Base-by-base conservation (phyloP, 30 jellyfish, hydroid and myxozoan species). In the Turritopsis rubra region DNA sequence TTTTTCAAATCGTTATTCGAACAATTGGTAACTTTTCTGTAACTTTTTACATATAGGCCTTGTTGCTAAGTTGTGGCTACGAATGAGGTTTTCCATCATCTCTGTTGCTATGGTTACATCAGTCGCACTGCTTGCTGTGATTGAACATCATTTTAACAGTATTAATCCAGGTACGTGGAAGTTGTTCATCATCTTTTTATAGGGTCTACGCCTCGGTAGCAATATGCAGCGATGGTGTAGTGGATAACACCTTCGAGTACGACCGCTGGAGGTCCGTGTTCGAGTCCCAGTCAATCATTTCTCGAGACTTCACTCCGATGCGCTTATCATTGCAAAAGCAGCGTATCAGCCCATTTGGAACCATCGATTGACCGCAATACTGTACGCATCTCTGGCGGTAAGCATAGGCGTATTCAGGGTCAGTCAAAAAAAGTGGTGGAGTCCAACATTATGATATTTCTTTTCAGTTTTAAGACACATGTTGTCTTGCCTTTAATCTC, bases 51-150 rank as follows among this genome's bases (percentile, higher is more conserved):
- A 41, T 68, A 1, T 79, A 94, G 99, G 94, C 1, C 30, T 83
- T 28, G 95, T 81, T 60, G 99, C 99, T 9, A 75, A 88, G 25
- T 81, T 29, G 80, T 94, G 99, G 99, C 90, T 94, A 21, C 54
- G 75, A 78, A 54, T 94, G 65, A 71, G 99, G 73, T 89, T 94
- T 16, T 90, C 88, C 65, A 20, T 86, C 75, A 94, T 94, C 82
- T 97, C 97, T 60, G 96, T 94, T 26, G 93, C 90, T 29, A 94
- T 94, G 96, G 93, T 94, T 52, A 85, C 96, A 0, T 85, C 86
- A 27, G 96, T 94, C 24, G 85, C 99, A 52, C 79, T 94, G 60
- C 81, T 94, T 16, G 96, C 99, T 9, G 99, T 94, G 52, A 22
- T 94, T 21, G 96, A 94, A 78, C 99, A 89, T 72, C 97, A 88